A percentile compares a stretch with the other conserved stretches of the same genome.
Evolutionary conservation across 1,140 invertebrate genomes (phyloP).

Genomic region (Drosophila varians): DNA sequence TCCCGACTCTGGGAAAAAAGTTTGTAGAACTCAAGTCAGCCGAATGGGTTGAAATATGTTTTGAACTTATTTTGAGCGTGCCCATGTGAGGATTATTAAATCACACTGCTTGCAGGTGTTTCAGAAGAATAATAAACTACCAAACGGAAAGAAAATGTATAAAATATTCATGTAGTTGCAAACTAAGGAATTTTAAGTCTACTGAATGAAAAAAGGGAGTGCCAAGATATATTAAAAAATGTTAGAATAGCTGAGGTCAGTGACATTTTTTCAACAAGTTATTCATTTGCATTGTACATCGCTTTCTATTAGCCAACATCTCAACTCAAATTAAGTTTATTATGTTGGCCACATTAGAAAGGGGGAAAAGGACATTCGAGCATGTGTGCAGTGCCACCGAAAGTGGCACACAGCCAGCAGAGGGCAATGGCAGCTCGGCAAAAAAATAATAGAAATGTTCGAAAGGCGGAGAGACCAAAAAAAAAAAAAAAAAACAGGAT

Average conservation of each 20-base stretch:
- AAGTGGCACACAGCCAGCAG: slow-evolving; percentile 48
- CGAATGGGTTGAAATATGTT: slow-evolving; percentile 31
- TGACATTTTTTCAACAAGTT: slow-evolving; percentile 4
- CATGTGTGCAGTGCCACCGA: slow-evolving; percentile 38
- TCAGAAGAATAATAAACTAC: neutral
- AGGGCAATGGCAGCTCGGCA: slow-evolving; percentile 44
- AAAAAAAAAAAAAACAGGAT: slow-evolving; percentile 18
- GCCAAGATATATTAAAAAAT: too few relatives aligned
- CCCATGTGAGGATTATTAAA: slow-evolving; percentile 67
- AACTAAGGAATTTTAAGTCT: neutral
- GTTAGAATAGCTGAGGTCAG: too few relatives aligned
- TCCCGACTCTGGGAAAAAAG: slow-evolving; percentile 41
- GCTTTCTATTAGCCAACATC: slow-evolving; percentile 26
- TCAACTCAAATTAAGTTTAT: slow-evolving; percentile 50
- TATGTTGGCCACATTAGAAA: slow-evolving; percentile 24
- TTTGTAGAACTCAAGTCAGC: slow-evolving; percentile 25
- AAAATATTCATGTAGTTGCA: slow-evolving; percentile 1
- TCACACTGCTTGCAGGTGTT: slow-evolving; percentile 53
- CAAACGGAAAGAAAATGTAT: slow-evolving; percentile 6
- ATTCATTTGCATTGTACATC: neutral
- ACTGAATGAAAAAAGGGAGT: too few relatives aligned
- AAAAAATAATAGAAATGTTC: slow-evolving; percentile 39
- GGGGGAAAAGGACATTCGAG: slow-evolving; percentile 13
- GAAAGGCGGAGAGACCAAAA: neutral
- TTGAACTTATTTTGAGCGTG: slow-evolving; percentile 46